Conservation (phyloP, 2,888 invertebrate species). For the Tupiocoris notatus region DNA sequence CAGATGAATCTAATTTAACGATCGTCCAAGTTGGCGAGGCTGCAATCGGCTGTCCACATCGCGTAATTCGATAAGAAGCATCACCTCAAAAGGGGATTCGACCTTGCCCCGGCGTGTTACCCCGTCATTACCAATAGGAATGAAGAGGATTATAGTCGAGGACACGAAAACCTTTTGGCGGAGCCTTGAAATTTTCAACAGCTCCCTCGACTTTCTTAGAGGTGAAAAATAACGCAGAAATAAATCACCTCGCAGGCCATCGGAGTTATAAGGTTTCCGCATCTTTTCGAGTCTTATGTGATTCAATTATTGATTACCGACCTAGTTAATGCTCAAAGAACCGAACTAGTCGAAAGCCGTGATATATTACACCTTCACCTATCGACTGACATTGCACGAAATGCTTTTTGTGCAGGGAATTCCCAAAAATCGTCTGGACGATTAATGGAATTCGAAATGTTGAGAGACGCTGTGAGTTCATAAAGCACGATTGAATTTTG, state of each 20-base stretch:
- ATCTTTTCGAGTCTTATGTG: neutral
- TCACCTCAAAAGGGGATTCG: too few relatives aligned
- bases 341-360: neutral
- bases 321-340: neutral
- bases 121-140: neutral
- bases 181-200: neutral
- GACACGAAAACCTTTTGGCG: neutral
- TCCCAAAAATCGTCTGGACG: too few relatives aligned
- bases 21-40: too few relatives aligned
- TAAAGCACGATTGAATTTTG: too few relatives aligned
- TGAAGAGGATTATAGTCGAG: neutral
- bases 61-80: too few relatives aligned
- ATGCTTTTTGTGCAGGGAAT: neutral
- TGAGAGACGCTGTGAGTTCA: too few relatives aligned
- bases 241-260: neutral
- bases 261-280: too few relatives aligned
- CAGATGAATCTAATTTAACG: too few relatives aligned
- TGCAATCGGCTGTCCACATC: too few relatives aligned
- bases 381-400: neutral
- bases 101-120: neutral
- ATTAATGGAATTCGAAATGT: too few relatives aligned
- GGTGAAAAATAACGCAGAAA: neutral
- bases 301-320: neutral
- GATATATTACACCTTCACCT: neutral
- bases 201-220: neutral